A percentile compares a stretch with the other conserved stretches of the same genome.
These are phyloP conservation scores for Ophiodon elongatus DNA, from an alignment of 2,113 vertebrate species.

Conservation along the genomic window DNA sequence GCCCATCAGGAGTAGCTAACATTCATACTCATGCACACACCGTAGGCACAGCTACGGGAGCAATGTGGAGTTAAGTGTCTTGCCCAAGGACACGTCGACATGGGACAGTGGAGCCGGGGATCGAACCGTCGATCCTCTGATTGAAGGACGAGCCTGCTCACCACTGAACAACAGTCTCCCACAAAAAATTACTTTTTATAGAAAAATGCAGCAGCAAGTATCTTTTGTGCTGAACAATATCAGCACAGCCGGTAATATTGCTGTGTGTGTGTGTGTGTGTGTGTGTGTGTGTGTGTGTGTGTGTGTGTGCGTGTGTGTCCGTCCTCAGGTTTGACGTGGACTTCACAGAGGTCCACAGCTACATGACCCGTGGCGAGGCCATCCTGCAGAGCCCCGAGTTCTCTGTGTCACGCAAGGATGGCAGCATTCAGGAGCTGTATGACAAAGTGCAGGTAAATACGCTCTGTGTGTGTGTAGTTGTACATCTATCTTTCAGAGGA, in stretches of 20 bases:
- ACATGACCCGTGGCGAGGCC: constrained; percentile 97
- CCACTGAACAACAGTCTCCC: too few species aligned
- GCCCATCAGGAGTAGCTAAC: too few species aligned
- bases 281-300: background rate
- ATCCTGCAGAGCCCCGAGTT: constrained; percentile 95
- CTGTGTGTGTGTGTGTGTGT: background rate
- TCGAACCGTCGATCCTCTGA: too few species aligned
- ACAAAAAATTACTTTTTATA: background rate
- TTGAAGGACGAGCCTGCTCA: too few species aligned
- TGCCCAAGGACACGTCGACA: too few species aligned
- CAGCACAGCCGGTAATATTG: background rate
- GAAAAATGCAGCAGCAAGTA: background rate
- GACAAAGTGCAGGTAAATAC: constrained; percentile 90
- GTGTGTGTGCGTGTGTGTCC: background rate
- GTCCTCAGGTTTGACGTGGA: constrained; percentile 93
- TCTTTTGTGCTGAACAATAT: background rate
- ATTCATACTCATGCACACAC: too few species aligned
- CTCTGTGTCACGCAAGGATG: constrained; percentile 91
- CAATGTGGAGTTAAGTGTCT: too few species aligned
- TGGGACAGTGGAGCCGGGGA: too few species aligned
- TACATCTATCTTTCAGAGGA: background rate
- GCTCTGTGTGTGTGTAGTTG: background rate
- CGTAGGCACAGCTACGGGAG: too few species aligned
- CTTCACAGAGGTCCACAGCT: constrained; percentile 97
- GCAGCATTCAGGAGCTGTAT: constrained; percentile 92